Conservation (phyloP, 2,113 vertebrate genomes). For the Bos taurus region DNA sequence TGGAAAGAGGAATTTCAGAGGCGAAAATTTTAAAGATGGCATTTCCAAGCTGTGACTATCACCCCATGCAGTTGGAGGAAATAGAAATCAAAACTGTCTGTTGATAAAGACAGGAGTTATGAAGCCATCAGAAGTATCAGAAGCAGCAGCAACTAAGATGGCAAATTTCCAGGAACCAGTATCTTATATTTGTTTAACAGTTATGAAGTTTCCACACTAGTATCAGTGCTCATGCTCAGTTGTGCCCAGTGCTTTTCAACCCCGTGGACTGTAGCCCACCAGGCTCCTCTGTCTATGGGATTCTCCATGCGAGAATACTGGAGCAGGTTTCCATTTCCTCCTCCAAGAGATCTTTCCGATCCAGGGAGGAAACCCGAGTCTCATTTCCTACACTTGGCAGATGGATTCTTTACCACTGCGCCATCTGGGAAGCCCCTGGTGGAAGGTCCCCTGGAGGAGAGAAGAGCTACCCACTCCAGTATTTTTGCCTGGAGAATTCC, state of each 20-base stretch:
- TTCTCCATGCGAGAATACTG: accelerated
- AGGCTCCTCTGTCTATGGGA: neutral
- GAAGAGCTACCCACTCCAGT: neutral
- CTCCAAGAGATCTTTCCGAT: neutral
- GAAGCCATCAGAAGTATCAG: neutral
- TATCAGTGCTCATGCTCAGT: neutral
- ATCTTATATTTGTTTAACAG: neutral
- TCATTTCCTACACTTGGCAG: neutral
- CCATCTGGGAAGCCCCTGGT: neutral
- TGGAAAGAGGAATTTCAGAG: neutral
- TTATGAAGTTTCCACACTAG: neutral
- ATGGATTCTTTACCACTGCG: neutral
- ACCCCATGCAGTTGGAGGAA: neutral
- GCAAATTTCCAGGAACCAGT: neutral
- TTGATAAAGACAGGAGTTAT: neutral
- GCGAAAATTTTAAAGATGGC: neutral
- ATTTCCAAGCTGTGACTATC: neutral
- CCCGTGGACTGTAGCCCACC: neutral
- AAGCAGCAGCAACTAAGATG: neutral
- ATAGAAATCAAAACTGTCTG: neutral
- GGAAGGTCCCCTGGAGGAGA: neutral
- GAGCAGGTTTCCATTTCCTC: neutral
- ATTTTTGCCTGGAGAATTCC: neutral
- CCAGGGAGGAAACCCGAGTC: neutral
- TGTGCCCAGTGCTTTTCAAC: neutral